Conservation (phyloP, 2,888 invertebrate species). For the Horisme vitalbata region DNA sequence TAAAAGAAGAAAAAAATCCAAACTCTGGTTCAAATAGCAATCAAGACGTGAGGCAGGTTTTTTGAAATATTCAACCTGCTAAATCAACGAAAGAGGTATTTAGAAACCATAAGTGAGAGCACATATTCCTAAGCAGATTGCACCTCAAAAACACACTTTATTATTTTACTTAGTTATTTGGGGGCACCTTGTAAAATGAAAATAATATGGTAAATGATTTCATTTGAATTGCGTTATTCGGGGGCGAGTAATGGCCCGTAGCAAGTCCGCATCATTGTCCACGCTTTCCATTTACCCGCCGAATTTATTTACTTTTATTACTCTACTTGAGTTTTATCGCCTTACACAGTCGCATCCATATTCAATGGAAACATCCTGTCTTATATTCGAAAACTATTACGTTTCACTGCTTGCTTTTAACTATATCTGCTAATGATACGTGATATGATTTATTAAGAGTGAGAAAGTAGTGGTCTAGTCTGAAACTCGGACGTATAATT, state of each 20-base stretch:
- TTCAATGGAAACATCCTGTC: constrained; percentile 62
- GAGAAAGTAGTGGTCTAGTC: too few relatives aligned
- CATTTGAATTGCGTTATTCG: constrained; percentile 74
- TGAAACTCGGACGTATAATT: too few relatives aligned
- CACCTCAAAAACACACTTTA: too few relatives aligned
- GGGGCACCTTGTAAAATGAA: too few relatives aligned
- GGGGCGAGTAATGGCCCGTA: constrained; percentile 68
- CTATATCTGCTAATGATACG: constrained; percentile 36
- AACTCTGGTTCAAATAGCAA: too few relatives aligned
- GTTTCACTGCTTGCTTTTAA: constrained; percentile 43
- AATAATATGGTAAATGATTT: constrained; percentile 80
- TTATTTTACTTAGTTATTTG: too few relatives aligned
- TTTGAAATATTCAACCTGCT: too few relatives aligned
- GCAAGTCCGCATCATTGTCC: constrained; percentile 65
- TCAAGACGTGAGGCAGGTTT: too few relatives aligned
- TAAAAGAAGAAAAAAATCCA: too few relatives aligned
- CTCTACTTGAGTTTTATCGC: constrained; percentile 63
- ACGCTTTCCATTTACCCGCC: constrained; percentile 64
- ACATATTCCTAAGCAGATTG: too few relatives aligned
- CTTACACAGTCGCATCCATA: constrained; percentile 62
- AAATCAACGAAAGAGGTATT: too few relatives aligned
- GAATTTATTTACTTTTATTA: constrained; percentile 59
- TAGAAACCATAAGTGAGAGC: too few relatives aligned
- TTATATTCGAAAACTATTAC: constrained; percentile 43
- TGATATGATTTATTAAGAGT: constrained; percentile 29